phyloP scores from a whole-genome alignment of 2,888 invertebrate genomes.

The Thecocarcelia acutangulata region DNA sequence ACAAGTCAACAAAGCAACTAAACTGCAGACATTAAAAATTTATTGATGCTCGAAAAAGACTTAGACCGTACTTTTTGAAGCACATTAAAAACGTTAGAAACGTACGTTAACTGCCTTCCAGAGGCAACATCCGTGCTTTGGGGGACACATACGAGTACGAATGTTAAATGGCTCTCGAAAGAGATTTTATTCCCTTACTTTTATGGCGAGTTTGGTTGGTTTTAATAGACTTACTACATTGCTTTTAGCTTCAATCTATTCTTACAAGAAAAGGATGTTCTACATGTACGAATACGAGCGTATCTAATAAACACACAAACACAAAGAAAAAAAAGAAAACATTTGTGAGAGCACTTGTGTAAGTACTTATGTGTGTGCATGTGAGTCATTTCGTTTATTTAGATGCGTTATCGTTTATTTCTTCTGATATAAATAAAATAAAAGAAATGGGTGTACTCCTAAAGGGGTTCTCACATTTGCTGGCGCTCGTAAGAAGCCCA shows the following conservation, averaged over 20 bases:
- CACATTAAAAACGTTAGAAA: neutral
- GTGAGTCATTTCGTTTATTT: slow-evolving; percentile 1
- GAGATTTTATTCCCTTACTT: slow-evolving; percentile 38
- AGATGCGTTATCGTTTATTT: neutral
- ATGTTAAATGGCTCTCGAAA: neutral
- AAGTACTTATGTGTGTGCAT: slow-evolving; percentile 19
- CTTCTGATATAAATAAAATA: neutral
- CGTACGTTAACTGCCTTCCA: slow-evolving; percentile 17
- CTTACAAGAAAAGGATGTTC: slow-evolving; percentile 34
- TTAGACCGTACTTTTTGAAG: neutral
- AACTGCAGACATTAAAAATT: slow-evolving; percentile 58
- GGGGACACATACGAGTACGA: slow-evolving; percentile 2
- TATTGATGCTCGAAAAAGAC: slow-evolving; percentile 48
- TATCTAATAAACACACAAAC: too few species aligned
- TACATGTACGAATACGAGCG: neutral
- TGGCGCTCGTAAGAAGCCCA: slow-evolving; percentile 40
- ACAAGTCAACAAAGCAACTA: slow-evolving; percentile 58
- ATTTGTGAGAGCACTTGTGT: slow-evolving; percentile 11
- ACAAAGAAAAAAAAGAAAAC: neutral
- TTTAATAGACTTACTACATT: slow-evolving; percentile 51
- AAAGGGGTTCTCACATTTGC: slow-evolving; percentile 24
- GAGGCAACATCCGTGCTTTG: slow-evolving; percentile 23
- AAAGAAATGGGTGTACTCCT: slow-evolving; percentile 39
- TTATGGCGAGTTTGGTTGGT: slow-evolving; percentile 47
- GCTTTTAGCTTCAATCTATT: slow-evolving; percentile 18